Evolutionary conservation across 2,797 vertebrate genomes (phyloP), one percentile per base, ranked within the genome.

Genomic region (Amniataba percoides): DNA sequence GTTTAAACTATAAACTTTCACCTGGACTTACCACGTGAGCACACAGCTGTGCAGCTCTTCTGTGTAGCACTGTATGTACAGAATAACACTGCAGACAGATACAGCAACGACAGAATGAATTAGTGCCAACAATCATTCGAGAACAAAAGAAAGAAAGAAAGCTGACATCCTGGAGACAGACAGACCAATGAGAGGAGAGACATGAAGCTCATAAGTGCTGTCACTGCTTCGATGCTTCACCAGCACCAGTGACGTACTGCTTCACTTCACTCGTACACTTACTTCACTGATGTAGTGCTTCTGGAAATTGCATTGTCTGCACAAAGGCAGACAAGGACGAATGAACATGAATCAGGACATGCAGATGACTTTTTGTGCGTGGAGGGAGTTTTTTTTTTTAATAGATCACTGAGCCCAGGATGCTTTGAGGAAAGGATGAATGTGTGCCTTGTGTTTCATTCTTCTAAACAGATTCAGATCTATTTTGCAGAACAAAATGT

Each of bases 251-350:
- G 79, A 70, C 16, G 69, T 49, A 64, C 42, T 46, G 23, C 39
- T 55, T 61, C 60, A 42, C 25, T 40, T 8, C 42, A 23, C 77
- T 66, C 16, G 0, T n/a, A 12, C 57, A 27, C 63, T 67, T 51
- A 46, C 16, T 23, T 71, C 76, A 72, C n/a, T 42, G 56, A 74
- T 34, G 14, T 23, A 42, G 27, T 43, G 34, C 51, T 63, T 71
- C 49, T 65, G 21, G n/a, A 63, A 51, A 74, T 3, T 43, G 34
- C 55, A 31, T 49, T 52, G 18, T 56, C 61, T 39, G 42, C 45
- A 39, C 60, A 81, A 80, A 80, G 77, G 21, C 63, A 80, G 52
- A 51, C 68, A 62, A 77, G 84, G 82, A 87, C 77, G 83, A 74
- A 74, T n/a, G 21, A 68, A 60, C 45, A 46, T 59, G 49, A 58